Evolutionary conservation across 1,140 invertebrate species (phyloP).

Genomic region (Coenobita brevimanus): DNA sequence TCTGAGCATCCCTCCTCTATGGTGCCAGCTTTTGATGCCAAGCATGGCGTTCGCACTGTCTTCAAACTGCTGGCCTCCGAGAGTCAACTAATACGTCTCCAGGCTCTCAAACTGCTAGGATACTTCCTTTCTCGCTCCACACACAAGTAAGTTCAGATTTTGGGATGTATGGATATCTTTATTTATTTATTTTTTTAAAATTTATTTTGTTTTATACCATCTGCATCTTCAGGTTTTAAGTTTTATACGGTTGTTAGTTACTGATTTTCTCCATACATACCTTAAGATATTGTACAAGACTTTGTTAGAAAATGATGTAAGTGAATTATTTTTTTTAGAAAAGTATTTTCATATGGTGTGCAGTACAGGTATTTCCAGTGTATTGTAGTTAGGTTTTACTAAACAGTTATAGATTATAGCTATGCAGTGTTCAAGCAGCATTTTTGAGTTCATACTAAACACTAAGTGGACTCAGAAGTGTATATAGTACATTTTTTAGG

Average conservation of each 20-base stretch:
- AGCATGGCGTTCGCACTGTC: conserved; percentile 95
- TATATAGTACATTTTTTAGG: too few species aligned
- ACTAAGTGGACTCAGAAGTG: too few species aligned
- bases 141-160: conserved; percentile 75
- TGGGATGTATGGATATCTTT: neutral
- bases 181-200: neutral
- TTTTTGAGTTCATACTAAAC: too few species aligned
- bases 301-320: too few species aligned
- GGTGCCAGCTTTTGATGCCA: conserved; percentile 98
- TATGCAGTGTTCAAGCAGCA: conserved; percentile 6
- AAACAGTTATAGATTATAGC: neutral
- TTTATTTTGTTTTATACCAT: too few species aligned
- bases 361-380: too few species aligned
- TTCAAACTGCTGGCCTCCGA: conserved; percentile 97
- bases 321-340: too few species aligned
- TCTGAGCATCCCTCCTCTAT: conserved; percentile 98
- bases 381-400: neutral
- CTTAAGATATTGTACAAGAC: too few species aligned
- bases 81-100: conserved; percentile 95
- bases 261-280: too few species aligned
- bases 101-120: conserved; percentile 93
- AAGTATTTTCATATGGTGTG: too few species aligned
- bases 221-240: too few species aligned
- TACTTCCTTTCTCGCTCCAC: conserved; percentile 79
- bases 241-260: too few species aligned